Percentiles rank a stretch among this genome's conserved stretches.
These are phyloP conservation scores for Rhopilema esculentum DNA, from an alignment of 30 jellyfish, hydroid and myxozoan species.

Conservation along the genomic window DNA sequence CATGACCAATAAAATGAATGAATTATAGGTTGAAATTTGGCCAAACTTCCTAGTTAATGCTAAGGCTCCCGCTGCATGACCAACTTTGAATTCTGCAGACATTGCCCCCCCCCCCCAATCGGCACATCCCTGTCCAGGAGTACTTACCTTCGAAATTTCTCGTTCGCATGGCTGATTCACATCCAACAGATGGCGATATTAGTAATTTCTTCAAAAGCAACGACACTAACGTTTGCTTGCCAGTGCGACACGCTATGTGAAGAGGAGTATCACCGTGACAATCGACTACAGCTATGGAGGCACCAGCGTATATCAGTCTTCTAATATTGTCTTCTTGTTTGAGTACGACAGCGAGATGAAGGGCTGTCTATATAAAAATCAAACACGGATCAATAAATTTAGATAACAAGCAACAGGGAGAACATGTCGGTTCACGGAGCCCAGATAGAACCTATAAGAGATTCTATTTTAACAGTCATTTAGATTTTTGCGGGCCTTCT, in stretches of 20 bases:
- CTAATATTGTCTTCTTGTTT: neutral
- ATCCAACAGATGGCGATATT: neutral
- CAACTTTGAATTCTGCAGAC: too few species aligned
- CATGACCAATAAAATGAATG: too few species aligned
- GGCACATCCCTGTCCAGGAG: too few species aligned
- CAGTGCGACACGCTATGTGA: constrained; percentile 56
- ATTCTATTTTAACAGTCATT: too few species aligned
- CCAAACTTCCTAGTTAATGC: too few species aligned
- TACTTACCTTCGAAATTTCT: constrained; percentile 46
- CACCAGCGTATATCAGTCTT: constrained; percentile 26
- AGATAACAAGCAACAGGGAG: neutral
- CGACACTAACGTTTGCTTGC: neutral
- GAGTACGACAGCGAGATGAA: constrained; percentile 61
- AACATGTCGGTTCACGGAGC: too few species aligned
- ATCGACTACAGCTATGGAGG: constrained; percentile 71
- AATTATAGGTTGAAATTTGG: too few species aligned
- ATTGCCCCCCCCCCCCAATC: too few species aligned
- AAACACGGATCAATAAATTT: too few species aligned
- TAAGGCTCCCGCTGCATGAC: too few species aligned
- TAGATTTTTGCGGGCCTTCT: too few species aligned
- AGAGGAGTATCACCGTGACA: constrained; percentile 67
- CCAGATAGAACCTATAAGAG: too few species aligned
- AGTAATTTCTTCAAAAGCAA: neutral
- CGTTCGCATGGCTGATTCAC: constrained; percentile 33
- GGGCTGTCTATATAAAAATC: constrained; percentile 42